These are phyloP conservation scores for Stictocephala bisonia DNA, from an alignment of 2,888 invertebrate species.

Conservation along the genomic window DNA sequence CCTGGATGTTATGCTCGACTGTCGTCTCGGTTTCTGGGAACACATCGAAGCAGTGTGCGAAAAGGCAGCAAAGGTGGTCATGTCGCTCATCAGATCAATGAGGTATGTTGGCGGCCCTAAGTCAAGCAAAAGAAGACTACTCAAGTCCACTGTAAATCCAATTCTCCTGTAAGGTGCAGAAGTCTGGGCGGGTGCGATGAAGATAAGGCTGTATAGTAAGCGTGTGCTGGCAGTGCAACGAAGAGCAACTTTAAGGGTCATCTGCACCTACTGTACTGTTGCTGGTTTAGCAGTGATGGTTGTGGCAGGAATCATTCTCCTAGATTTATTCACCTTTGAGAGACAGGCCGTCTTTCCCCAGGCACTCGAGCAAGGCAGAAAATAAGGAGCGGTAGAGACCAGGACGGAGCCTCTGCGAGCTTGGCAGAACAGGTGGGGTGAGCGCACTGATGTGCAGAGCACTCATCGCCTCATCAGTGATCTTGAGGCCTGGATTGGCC, in stretches of 20 bases:
- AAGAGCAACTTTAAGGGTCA: constrained; percentile 18
- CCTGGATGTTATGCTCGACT: constrained; percentile 54
- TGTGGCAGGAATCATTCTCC: constrained; percentile 59
- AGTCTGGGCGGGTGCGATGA: constrained; percentile 50
- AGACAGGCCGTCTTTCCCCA: constrained; percentile 28
- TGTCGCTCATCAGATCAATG: constrained; percentile 53
- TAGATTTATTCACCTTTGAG: constrained; percentile 48
- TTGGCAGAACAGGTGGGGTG: constrained; percentile 54
- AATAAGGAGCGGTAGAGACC: background rate
- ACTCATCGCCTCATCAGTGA: constrained; percentile 48
- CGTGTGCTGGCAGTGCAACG: constrained; percentile 43
- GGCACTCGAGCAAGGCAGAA: background rate
- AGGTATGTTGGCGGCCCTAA: constrained; percentile 54
- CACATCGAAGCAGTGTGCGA: constrained; percentile 48
- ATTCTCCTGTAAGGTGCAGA: constrained; percentile 55
- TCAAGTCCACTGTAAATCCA: constrained; percentile 51
- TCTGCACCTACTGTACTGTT: constrained; percentile 54
- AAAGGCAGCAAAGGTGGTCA: constrained; percentile 49
- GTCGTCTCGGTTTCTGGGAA: constrained; percentile 46
- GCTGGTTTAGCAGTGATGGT: constrained; percentile 54
- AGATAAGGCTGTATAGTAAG: constrained; percentile 49
- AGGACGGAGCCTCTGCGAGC: constrained; percentile 20
- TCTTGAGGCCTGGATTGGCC: constrained; percentile 50
- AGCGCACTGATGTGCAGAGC: constrained; percentile 51
- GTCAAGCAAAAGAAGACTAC: constrained; percentile 39